Evolutionary conservation across 2,888 invertebrate species (phyloP).

Genomic region (Apamea epomidion): DNA sequence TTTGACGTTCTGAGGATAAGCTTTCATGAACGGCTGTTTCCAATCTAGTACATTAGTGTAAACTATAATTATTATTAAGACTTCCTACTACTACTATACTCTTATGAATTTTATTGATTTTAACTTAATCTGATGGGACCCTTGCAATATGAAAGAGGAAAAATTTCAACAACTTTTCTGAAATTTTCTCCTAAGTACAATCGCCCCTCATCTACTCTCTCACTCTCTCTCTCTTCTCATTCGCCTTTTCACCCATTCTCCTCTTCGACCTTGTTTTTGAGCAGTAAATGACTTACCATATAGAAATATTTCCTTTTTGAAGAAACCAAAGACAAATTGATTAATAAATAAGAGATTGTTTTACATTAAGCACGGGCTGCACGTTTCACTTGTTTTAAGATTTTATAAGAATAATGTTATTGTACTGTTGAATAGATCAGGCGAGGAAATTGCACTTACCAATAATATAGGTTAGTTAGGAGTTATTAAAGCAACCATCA

Average conservation of each 20-base stretch:
- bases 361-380: neutral
- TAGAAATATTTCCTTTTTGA: neutral
- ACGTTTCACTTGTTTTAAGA: neutral
- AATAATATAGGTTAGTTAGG: neutral
- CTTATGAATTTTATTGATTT: too few species aligned
- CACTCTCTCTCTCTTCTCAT: too few species aligned
- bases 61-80: slow-evolving; percentile 4
- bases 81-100: neutral
- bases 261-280: neutral
- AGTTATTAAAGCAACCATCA: neutral
- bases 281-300: neutral
- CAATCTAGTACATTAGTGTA: neutral
- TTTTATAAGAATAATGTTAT: neutral
- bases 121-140: neutral
- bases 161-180: neutral
- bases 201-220: too few species aligned
- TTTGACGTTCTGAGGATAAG: slow-evolving; percentile 29
- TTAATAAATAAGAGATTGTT: slow-evolving; percentile 36
- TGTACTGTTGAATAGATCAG: neutral
- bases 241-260: too few species aligned
- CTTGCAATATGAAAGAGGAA: neutral
- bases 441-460: neutral
- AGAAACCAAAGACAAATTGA: slow-evolving; percentile 19
- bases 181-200: too few species aligned
- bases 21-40: neutral